phyloP scores from a whole-genome alignment of 2,888 invertebrate species.

The Drosophila sordidapex region DNA sequence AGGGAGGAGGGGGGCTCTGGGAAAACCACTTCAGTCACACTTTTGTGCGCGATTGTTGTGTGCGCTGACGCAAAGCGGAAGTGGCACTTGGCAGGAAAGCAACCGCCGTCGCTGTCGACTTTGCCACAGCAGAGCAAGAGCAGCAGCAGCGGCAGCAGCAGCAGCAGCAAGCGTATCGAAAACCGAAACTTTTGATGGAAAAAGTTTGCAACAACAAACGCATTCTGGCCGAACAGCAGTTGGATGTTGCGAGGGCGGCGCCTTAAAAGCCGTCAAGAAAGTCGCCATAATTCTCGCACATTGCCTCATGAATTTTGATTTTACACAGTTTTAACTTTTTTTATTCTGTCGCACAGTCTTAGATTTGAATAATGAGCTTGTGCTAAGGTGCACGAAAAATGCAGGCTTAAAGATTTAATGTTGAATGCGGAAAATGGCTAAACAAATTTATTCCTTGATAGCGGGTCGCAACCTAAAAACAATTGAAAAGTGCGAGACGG shows the following conservation, averaged over 20 bases:
- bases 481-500: slow-evolving; percentile 53
- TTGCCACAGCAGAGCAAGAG: slow-evolving; percentile 1
- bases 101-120: slow-evolving; percentile 17
- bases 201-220: slow-evolving; percentile 80
- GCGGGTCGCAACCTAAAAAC: slow-evolving; percentile 34
- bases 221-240: slow-evolving; percentile 57
- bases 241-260: not conserved
- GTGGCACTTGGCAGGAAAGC: slow-evolving; percentile 67
- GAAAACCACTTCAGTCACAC: slow-evolving; percentile 68
- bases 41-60: slow-evolving; percentile 70
- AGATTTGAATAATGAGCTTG: slow-evolving; percentile 71
- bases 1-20: not conserved
- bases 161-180: slow-evolving; percentile 69
- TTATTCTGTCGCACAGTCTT: slow-evolving; percentile 38
- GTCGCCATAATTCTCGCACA: slow-evolving; percentile 69
- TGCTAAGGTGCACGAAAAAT: slow-evolving; percentile 51
- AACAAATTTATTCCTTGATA: slow-evolving; percentile 55
- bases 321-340: slow-evolving; percentile 23
- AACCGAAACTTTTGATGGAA: slow-evolving; percentile 82
- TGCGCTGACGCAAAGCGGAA: slow-evolving; percentile 76
- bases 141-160: slow-evolving; percentile 7
- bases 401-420: slow-evolving; percentile 41
- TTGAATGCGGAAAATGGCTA: slow-evolving; percentile 26
- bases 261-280: slow-evolving; percentile 66
- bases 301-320: slow-evolving; percentile 76